These are phyloP conservation scores for Lepidocolaptes lacrymiger DNA, from an alignment of 2,797 vertebrate species.

Conservation along the genomic window DNA sequence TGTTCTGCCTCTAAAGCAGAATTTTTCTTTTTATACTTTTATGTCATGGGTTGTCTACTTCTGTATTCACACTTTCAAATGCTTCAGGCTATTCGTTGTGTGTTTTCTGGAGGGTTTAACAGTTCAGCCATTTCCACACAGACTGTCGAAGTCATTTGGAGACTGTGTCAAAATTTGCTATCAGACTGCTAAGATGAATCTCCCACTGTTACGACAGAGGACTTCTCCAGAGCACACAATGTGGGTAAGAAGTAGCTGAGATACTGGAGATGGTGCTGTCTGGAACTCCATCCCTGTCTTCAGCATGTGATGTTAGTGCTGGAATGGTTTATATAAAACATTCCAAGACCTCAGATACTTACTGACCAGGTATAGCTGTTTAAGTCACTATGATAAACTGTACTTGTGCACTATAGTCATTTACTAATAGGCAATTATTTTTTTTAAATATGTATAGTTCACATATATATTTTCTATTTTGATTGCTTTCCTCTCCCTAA, in stretches of 20 bases:
- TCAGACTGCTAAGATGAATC: neutral
- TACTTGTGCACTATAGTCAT: neutral
- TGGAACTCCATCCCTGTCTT: neutral
- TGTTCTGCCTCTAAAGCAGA: slow-evolving; percentile 2
- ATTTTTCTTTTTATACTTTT: neutral
- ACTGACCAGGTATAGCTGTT: neutral
- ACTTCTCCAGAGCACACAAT: neutral
- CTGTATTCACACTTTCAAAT: neutral
- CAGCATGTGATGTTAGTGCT: neutral
- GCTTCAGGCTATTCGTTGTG: slow-evolving; percentile 3
- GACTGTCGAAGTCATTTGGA: neutral
- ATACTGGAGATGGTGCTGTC: neutral
- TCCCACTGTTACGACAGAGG: neutral
- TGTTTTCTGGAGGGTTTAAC: slow-evolving; percentile 37
- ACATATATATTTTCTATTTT: neutral
- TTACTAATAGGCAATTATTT: neutral
- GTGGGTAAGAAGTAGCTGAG: neutral
- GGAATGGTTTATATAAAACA: neutral
- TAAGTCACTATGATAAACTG: neutral
- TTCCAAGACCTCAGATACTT: neutral
- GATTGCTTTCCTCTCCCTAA: neutral
- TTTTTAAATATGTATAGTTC: neutral
- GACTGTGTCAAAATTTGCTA: neutral
- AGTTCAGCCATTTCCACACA: slow-evolving; percentile 15
- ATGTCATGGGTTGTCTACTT: neutral